phyloP scores from a whole-genome alignment of 2,113 vertebrate species.

The Entomyzon cyanotis region DNA sequence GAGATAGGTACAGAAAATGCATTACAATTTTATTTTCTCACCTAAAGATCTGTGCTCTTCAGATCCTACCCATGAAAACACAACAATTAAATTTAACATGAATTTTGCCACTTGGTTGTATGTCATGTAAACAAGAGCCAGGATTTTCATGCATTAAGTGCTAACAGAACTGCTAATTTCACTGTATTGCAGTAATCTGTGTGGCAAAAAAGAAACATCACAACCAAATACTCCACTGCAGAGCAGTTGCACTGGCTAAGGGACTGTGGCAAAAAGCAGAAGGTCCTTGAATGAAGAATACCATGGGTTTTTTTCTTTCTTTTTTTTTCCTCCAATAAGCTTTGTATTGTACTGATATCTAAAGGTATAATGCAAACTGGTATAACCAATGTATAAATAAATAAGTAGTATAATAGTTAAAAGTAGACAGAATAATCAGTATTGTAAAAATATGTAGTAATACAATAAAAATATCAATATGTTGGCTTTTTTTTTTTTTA shows the following conservation, averaged over 20 bases:
- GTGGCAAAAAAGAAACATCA: neutral
- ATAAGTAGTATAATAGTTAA: neutral
- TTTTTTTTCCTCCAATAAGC: neutral
- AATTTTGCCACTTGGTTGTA: neutral
- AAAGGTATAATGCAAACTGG: neutral
- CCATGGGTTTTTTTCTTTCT: rapidly evolving
- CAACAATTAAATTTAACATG: neutral
- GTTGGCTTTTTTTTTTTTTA: neutral
- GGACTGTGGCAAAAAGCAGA: neutral
- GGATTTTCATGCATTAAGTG: neutral
- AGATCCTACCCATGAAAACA: neutral
- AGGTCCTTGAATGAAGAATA: neutral
- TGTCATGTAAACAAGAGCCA: neutral
- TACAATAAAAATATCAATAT: neutral
- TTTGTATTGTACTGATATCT: neutral
- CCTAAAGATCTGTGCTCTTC: neutral
- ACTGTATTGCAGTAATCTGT: neutral
- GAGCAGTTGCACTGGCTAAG: neutral
- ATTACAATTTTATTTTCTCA: neutral
- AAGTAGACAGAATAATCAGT: neutral
- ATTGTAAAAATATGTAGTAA: neutral
- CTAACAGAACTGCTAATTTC: neutral
- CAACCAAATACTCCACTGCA: neutral
- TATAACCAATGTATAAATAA: neutral
- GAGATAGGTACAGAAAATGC: neutral